Conservation (phyloP, 1,140 invertebrate species). For the Branchinecta lynchi region DNA sequence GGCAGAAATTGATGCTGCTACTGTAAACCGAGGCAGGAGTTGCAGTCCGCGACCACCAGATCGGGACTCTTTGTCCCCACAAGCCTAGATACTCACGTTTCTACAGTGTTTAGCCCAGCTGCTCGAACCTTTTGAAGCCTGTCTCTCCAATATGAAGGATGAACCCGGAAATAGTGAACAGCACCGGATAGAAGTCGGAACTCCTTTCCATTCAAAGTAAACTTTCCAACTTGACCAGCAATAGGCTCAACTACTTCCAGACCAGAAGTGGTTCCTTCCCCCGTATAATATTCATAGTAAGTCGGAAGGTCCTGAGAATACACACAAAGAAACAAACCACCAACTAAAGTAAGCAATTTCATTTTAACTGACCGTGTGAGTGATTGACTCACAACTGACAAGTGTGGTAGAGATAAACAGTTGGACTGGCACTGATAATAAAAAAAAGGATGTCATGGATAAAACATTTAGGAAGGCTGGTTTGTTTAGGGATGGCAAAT, state of each 20-base stretch:
- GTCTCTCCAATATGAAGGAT: constrained; percentile 36
- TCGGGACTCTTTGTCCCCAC: not conserved
- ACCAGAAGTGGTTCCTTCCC: constrained; percentile 23
- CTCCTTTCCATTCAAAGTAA: constrained; percentile 30
- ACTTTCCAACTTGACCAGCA: constrained; percentile 22
- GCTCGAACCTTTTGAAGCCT: constrained; percentile 37
- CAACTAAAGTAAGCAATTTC: no score
- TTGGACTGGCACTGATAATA: no score
- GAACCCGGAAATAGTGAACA: constrained; percentile 40
- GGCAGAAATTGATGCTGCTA: no score
- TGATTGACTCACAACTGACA: no score
- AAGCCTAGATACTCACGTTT: constrained; percentile 32
- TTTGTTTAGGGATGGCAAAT: no score
- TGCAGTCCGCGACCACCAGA: no score
- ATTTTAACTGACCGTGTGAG: no score
- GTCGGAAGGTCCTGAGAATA: constrained; percentile 16
- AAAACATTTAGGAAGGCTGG: no score
- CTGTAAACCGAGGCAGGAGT: no score
- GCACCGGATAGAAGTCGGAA: constrained; percentile 33
- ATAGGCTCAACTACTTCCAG: constrained; percentile 16
- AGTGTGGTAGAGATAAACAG: no score
- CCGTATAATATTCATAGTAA: constrained; percentile 27
- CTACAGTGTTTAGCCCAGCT: constrained; percentile 37
- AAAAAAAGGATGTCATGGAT: no score
- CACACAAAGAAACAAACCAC: no score